Base-by-base conservation (phyloP, 2,888 invertebrate genomes). In the Dryocosmus kuriphilus region DNA sequence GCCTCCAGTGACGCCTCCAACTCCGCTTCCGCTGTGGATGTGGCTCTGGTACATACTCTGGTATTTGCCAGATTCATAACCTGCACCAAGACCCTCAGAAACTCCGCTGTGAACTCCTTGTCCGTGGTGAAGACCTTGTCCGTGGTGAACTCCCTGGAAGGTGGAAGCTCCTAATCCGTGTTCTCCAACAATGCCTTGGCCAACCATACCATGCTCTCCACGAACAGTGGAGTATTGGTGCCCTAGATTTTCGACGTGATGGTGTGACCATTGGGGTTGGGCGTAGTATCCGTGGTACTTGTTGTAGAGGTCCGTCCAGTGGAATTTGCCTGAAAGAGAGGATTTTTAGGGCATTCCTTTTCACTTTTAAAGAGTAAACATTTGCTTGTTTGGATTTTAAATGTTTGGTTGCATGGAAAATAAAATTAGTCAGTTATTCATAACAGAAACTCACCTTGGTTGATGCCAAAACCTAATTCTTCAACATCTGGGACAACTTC, bases 401-500 rank as follows among this genome's bases (percentile, higher is more conserved):
- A n/a, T n/a, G n/a, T n/a, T n/a, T n/a, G n/a, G n/a, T n/a, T n/a
- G n/a, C n/a, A n/a, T n/a, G n/a, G n/a, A n/a, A n/a, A n/a, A n/a
- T n/a, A n/a, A n/a, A n/a, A n/a, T n/a, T n/a, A n/a, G n/a, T n/a
- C n/a, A n/a, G n/a, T n/a, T n/a, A n/a, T n/a, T n/a, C n/a, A n/a
- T n/a, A n/a, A 65, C 24, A 80, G 80, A 27, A 80, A 79, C 76
- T 79, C 76, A 35, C 80, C 63, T 76, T 76, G 74, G 14, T 38
- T 38, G 35, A 79, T 74, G 19, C 65, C 41, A n/a, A 32, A n/a
- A 35, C 65, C 65, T 24, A 65, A 38, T 41, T 65, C 61, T 11
- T 86, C 77, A 77, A 81, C 85, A 9, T 88, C 84, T 14, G 89
- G 88, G 62, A 88, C 77, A 22, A 89, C 89, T 32, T 90, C 89